Evolutionary conservation across 1,140 invertebrate species (phyloP).

Genomic region (Melipona quadrifasciata): DNA sequence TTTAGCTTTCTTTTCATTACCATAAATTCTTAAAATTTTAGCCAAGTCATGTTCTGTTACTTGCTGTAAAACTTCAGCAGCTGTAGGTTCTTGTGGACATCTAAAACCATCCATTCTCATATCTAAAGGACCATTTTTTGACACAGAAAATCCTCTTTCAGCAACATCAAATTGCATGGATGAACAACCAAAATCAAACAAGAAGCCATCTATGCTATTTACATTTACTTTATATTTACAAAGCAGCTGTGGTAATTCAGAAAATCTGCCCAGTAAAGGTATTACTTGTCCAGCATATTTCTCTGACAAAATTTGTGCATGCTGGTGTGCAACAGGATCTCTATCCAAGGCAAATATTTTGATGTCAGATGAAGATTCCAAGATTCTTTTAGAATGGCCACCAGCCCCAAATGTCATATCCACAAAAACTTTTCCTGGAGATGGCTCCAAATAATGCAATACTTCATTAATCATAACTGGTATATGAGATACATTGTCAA

Average conservation of each 20-base stretch:
- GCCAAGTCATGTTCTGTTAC: slow-evolving; percentile 90
- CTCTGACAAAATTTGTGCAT: slow-evolving; percentile 85
- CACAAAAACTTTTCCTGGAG: slow-evolving; percentile 85
- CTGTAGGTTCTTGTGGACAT: slow-evolving; percentile 88
- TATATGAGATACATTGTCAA: slow-evolving; percentile 80
- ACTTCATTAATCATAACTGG: slow-evolving; percentile 89
- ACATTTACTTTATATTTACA: slow-evolving; percentile 82
- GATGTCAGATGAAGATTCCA: slow-evolving; percentile 82
- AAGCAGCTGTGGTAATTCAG: slow-evolving; percentile 90
- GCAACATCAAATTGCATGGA: slow-evolving; percentile 96
- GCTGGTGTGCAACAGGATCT: slow-evolving; percentile 90
- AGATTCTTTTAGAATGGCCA: slow-evolving; percentile 89
- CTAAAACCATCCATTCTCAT: slow-evolving; percentile 96
- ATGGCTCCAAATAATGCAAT: slow-evolving; percentile 85
- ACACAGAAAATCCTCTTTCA: slow-evolving; percentile 92
- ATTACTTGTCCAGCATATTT: slow-evolving; percentile 87
- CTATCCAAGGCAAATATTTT: slow-evolving; percentile 92
- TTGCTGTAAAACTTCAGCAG: slow-evolving; percentile 91
- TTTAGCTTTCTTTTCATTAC: slow-evolving; percentile 93
- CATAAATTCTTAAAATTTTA: slow-evolving; percentile 94
- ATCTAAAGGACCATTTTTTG: slow-evolving; percentile 93
- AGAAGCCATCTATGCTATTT: slow-evolving; percentile 90
- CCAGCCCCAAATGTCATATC: slow-evolving; percentile 98
- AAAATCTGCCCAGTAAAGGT: slow-evolving; percentile 93
- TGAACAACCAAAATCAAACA: slow-evolving; percentile 98